Conservation (phyloP, 2,113 vertebrate species). For the Piaya cayana region DNA sequence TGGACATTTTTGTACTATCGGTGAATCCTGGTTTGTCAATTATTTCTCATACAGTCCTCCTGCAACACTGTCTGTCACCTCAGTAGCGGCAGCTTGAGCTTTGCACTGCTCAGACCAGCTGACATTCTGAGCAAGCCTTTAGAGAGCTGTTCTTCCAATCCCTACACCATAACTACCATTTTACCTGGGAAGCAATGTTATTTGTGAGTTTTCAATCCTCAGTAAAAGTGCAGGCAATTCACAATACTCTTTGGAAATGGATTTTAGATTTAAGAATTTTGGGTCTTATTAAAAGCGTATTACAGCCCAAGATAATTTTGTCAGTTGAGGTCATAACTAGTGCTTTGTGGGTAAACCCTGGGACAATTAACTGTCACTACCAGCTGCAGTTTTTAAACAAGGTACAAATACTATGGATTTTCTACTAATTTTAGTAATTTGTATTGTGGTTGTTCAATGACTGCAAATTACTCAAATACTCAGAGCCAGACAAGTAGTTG, state of each 20-base stretch:
- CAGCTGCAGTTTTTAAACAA: slow-evolving; percentile 16
- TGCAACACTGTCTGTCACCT: neutral
- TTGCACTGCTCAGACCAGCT: neutral
- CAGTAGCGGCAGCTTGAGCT: neutral
- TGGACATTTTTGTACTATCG: neutral
- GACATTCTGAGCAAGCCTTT: neutral
- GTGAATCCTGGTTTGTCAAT: neutral
- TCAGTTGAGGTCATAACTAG: neutral
- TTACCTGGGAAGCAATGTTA: neutral
- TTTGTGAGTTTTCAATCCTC: neutral
- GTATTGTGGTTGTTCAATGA: neutral
- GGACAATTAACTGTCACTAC: neutral
- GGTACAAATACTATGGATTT: neutral
- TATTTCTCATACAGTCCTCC: neutral
- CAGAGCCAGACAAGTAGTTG: neutral
- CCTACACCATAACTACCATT: neutral
- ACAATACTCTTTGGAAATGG: neutral
- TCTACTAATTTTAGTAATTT: slow-evolving; percentile 37
- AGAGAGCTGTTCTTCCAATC: neutral
- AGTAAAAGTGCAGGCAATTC: neutral
- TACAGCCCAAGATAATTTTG: neutral
- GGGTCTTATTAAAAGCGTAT: neutral
- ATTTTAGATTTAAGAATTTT: neutral
- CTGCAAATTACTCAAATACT: neutral
- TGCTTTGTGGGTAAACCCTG: neutral